Base-by-base conservation (phyloP, 2,888 invertebrate genomes). In the Ormyrus pomaceus region DNA sequence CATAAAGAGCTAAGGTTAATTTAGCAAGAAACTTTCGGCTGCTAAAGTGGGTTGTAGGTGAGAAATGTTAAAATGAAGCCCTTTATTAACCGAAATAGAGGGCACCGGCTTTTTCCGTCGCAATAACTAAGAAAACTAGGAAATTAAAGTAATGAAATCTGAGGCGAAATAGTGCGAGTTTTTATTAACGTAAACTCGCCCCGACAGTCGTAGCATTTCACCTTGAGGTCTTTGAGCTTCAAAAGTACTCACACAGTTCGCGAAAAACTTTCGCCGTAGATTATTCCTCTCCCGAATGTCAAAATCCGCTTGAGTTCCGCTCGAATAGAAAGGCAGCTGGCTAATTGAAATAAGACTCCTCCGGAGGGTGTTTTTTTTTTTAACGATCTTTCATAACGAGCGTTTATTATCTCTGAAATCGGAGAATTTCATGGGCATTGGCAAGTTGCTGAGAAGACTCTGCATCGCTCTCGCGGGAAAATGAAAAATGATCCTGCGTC, bases 181-280 rank as follows among this genome's bases (percentile, higher is more conserved):
- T 62, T 72, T 62, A 68, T 64, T 70, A 69, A 45, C 59, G 64
- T 66, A 62, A 48, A 51, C 19, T 51, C 46, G 13, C 51, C 51
- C 59, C 19, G 10, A 45, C 9, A 50, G 48, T 19, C 51, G 19
- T 53, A 7, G 84, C 85, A 87, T 87, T 88, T 87, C 80, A 83
- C 86, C 88, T 88, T 88, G 19, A 19, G 19, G 19, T 19, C 19
- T 2, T 19, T 19, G 19, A 19, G 19, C 19, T 19, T 19, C 1
- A 19, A 19, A 19, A 19, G 19, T 19, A 19, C 19, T 19, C 19
- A 19, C 19, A 19, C 1, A 19, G 19, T 19, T 19, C 19, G 19
- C 19, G 19, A 19, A 19, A 19, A 19, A 19, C 19, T 19, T 19
- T 19, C 19, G 19, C 2, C 19, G 19, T 1, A 19, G 19, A 19